Conservation (phyloP, 2,888 invertebrate genomes). For the Icerya purchasi region DNA sequence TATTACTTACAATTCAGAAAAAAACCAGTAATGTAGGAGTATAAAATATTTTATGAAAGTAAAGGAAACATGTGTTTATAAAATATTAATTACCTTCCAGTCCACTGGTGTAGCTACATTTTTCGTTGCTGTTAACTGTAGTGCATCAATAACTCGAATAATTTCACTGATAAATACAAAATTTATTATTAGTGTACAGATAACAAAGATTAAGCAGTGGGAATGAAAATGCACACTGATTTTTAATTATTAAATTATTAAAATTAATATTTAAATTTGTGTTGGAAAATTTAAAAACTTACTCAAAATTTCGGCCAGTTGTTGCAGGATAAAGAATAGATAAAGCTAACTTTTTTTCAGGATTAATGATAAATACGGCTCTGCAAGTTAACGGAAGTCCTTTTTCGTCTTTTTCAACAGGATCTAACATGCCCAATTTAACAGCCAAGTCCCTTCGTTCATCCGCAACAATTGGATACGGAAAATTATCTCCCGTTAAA, state of each 20-base stretch:
- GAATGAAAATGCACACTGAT: background rate
- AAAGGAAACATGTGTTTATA: no score
- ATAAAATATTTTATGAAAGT: no score
- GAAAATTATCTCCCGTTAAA: constrained; percentile 47
- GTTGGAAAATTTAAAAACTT: constrained; percentile 26
- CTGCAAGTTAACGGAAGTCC: constrained; percentile 47
- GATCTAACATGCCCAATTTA: constrained; percentile 56
- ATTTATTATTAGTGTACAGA: background rate
- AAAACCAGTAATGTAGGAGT: no score
- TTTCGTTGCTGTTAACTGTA: constrained; percentile 48
- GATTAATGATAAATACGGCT: constrained; percentile 58
- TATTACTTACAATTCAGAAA: no score
- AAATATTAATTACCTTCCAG: constrained; percentile 46
- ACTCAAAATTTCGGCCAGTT: constrained; percentile 70
- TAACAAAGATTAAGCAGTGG: no score
- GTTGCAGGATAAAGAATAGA: constrained; percentile 68
- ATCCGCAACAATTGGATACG: constrained; percentile 67
- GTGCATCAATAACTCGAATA: constrained; percentile 56
- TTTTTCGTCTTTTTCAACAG: constrained; percentile 40
- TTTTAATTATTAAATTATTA: constrained; percentile 1
- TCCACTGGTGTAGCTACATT: constrained; percentile 67
- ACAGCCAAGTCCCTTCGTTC: constrained; percentile 45
- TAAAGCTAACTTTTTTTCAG: constrained; percentile 52
- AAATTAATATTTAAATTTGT: background rate
- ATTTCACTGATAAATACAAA: constrained; percentile 43